Evolutionary conservation across 1,140 invertebrate genomes (phyloP).

Genomic region (Drosophila eugracilis): DNA sequence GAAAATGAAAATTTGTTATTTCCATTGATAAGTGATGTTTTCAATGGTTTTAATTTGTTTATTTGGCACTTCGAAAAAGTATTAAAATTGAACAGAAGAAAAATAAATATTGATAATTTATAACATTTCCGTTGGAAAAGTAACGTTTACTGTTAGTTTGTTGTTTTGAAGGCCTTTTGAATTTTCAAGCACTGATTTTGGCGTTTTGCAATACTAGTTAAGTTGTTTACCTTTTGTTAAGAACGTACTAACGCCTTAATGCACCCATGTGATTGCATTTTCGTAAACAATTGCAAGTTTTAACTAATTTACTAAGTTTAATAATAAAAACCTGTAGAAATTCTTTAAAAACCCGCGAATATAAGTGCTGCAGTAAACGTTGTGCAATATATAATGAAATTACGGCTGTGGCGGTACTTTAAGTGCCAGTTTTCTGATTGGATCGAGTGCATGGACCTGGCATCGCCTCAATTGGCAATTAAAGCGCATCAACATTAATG

Average conservation of each 20-base stretch:
- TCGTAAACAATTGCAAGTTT: not conserved
- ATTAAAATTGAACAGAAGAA: no score
- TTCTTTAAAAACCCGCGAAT: not conserved
- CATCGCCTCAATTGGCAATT: conserved; percentile 75
- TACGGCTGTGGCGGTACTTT: conserved; percentile 25
- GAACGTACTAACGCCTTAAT: not conserved
- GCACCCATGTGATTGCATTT: not conserved
- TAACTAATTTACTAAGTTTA: not conserved
- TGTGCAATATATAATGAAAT: conserved; percentile 54
- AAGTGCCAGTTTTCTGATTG: conserved; percentile 32
- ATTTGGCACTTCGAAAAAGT: no score
- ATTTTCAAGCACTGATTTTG: no score
- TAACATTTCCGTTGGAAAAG: no score
- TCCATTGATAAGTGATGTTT: not conserved
- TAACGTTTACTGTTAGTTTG: no score
- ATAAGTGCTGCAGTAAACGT: not conserved
- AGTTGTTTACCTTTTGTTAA: no score
- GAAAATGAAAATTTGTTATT: conserved; percentile 23
- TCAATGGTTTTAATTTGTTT: not conserved
- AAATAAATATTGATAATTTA: not conserved
- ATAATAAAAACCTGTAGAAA: not conserved
- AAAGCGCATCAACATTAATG: conserved; percentile 76
- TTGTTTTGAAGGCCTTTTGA: no score
- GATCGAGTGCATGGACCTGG: conserved; percentile 28
- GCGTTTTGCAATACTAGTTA: not conserved